Percentiles rank a stretch among this genome's conserved stretches.
These are phyloP conservation scores for Glossophaga mutica DNA, from an alignment of 2,797 vertebrate species.

Conservation along the genomic window DNA sequence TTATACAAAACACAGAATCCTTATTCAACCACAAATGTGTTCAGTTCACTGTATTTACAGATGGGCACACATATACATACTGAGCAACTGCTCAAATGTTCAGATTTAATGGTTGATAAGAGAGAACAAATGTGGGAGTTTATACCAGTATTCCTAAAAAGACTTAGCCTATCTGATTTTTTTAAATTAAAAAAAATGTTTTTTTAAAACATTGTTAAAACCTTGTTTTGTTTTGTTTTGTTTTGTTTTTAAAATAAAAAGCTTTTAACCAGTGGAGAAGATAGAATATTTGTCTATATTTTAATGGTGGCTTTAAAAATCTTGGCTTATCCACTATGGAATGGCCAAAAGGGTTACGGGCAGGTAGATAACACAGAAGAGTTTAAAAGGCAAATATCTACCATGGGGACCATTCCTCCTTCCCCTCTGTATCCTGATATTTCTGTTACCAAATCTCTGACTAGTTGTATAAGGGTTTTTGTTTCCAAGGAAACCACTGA, in stretches of 20 bases:
- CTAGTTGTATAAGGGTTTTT: conserved; percentile 78
- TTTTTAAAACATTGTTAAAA: no score
- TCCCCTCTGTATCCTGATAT: conserved; percentile 65
- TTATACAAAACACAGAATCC: background rate
- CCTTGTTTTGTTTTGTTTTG: no score
- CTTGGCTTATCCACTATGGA: conserved; percentile 55
- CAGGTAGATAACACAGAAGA: conserved; percentile 58
- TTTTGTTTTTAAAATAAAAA: conserved; percentile 7
- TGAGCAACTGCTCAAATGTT: background rate
- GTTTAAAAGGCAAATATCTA: conserved; percentile 73
- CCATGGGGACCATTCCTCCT: conserved; percentile 66
- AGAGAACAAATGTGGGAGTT: background rate
- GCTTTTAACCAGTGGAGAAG: background rate
- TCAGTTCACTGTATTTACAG: background rate
- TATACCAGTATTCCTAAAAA: background rate
- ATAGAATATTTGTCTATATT: background rate
- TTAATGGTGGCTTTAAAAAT: background rate
- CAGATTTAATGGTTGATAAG: background rate
- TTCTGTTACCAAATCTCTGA: conserved; percentile 75
- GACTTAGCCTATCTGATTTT: background rate
- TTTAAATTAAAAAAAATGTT: no score
- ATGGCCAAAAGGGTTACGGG: background rate
- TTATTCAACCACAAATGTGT: background rate
- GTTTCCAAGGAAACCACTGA: conserved; percentile 86
- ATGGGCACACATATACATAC: background rate